phyloP scores from a whole-genome alignment of 2,797 vertebrate species.

The Siniperca obscura region DNA sequence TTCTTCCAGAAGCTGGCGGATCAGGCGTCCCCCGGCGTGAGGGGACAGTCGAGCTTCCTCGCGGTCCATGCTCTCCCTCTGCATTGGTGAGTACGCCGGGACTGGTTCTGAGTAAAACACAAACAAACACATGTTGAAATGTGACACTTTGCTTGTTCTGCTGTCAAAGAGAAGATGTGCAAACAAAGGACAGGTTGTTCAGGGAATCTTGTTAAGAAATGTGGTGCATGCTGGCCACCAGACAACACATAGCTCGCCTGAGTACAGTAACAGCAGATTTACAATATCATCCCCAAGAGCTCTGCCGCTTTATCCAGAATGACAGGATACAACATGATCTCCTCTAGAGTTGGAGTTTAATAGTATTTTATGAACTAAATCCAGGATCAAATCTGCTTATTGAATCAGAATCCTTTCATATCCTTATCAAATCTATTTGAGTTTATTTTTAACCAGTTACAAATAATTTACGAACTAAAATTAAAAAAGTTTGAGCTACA shows the following conservation, averaged over 20 bases:
- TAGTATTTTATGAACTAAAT: background rate
- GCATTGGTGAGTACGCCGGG: conserved; percentile 90
- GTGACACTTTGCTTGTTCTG: background rate
- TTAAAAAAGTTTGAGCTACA: background rate
- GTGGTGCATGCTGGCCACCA: background rate
- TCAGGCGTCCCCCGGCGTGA: conserved; percentile 90
- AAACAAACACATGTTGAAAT: conserved; percentile 24
- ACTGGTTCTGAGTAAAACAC: conserved; percentile 87
- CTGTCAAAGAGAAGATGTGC: conserved; percentile 5
- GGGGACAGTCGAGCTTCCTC: conserved; percentile 93
- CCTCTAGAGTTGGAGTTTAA: background rate
- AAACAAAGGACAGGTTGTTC: conserved; percentile 28
- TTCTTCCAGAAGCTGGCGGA: conserved; percentile 93
- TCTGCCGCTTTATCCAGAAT: background rate
- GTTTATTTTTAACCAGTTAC: background rate
- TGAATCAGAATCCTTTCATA: background rate
- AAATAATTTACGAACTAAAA: background rate
- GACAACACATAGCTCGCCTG: conserved; percentile 2
- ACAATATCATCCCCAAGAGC: background rate
- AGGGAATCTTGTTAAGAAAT: conserved; percentile 4
- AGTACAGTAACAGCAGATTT: background rate
- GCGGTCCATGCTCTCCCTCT: conserved; percentile 88
- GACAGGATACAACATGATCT: background rate
- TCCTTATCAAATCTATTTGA: background rate
- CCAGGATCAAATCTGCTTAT: background rate